Evolutionary conservation across 2,797 vertebrate species (phyloP), one percentile per base, ranked within the genome.

Genomic region (Chrosomus eos): DNA sequence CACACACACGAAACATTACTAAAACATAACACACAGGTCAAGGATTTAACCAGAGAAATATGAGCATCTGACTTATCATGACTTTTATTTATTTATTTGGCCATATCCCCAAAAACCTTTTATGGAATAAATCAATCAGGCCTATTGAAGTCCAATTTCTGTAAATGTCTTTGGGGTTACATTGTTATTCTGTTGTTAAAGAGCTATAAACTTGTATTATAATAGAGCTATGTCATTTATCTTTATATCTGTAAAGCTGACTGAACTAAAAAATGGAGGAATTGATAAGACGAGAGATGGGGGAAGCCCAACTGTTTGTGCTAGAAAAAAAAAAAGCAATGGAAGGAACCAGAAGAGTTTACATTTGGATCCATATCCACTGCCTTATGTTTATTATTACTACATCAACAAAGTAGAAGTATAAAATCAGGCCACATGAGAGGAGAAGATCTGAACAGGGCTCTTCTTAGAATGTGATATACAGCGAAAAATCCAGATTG

Each of bases 401-500:
- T 28, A 3, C 21, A 16, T 38, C 33, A 68, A 68, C 75, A 76
- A 53, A 67, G 48, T 55, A 18, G 26, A 70, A 38, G 13, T 31
- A 13, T 21, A 72, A 43, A 72, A 26, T 21, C 36, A 36, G 40
- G 8, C 31, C 43, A 51, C 23, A 26, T 7, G 28, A 83, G 31
- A 38, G 23, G 21, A 68, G 19, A 33, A 72, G 14, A 19, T 51
- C 6, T 66, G 45, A 67, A 73, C 14, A 53, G 48, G 84, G 72
- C 6, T 85, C 26, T 43, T 66, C 33, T 66, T 23, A 70, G 73
- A 31, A 75, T 64, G 78, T 48, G 43, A 28, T 66, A 28, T 62
- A 71, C 18, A 81, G 26, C 14, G 45, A 66, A 51, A 51, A 33
- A 78, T 48, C 40, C 85, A 96, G 91, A 91, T 93, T 92, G 91